Percentiles rank a stretch among this genome's conserved stretches.
Conservation (phyloP, 35 echinoderm and acorn worm species). For the Chiridota heheva region DNA sequence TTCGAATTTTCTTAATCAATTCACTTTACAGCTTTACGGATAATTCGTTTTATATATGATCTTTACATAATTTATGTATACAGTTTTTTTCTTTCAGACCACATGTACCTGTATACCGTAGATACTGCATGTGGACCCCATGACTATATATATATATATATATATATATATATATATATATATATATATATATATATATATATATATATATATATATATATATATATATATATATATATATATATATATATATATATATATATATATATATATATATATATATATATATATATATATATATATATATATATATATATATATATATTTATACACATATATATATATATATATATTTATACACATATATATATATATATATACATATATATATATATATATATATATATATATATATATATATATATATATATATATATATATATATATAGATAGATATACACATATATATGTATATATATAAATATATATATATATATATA, state of each 20-base stretch:
- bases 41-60: too few relatives aligned
- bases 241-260: background rate
- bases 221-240: background rate
- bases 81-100: too few relatives aligned
- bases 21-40: too few relatives aligned
- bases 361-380: too few relatives aligned
- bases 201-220: conserved; percentile 2
- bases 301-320: background rate
- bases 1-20: too few relatives aligned
- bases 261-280: background rate
- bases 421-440: background rate
- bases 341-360: too few relatives aligned
- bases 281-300: background rate
- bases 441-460: too few relatives aligned
- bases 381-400: background rate
- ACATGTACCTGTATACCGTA: background rate
- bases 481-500: background rate
- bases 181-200: conserved; percentile 5
- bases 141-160: too few relatives aligned
- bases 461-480: background rate
- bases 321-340: too few relatives aligned
- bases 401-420: background rate
- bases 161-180: background rate
- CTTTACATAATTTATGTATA: too few relatives aligned
- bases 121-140: background rate